Conservation (phyloP, 1,140 invertebrate species). For the Condylostylus longicornis region DNA sequence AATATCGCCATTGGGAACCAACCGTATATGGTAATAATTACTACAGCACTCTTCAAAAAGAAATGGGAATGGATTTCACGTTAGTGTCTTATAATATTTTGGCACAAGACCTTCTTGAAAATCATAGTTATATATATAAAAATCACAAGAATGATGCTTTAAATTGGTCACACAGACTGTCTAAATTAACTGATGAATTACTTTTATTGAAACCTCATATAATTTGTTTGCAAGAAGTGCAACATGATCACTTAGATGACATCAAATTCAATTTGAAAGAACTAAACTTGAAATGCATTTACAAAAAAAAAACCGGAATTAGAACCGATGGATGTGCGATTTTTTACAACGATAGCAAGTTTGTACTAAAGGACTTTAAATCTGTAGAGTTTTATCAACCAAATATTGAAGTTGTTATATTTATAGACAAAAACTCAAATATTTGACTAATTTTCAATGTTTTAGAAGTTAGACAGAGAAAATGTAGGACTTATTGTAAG, state of each 20-base stretch:
- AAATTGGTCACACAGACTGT: conserved; percentile 52
- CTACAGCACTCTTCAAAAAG: too few species aligned
- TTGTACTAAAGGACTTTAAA: conserved; percentile 43
- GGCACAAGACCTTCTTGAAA: conserved; percentile 62
- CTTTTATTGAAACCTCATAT: conserved; percentile 55
- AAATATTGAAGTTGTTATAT: conserved; percentile 14
- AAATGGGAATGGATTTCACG: too few species aligned
- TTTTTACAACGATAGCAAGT: conserved; percentile 50
- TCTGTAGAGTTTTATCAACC: conserved; percentile 45
- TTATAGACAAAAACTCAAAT: not conserved
- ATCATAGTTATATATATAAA: conserved; percentile 59
- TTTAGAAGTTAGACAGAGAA: conserved; percentile 56
- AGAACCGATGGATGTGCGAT: conserved; percentile 71
- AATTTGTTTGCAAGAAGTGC: conserved; percentile 45
- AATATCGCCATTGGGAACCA: too few species aligned
- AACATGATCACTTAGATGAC: conserved; percentile 49
- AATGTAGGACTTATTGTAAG: conserved; percentile 76
- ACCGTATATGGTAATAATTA: too few species aligned
- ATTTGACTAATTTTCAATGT: conserved; percentile 9
- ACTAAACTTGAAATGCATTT: conserved; percentile 42
- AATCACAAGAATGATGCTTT: conserved; percentile 42
- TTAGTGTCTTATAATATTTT: conserved; percentile 73
- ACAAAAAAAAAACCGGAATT: conserved; percentile 55
- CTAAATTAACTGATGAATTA: conserved; percentile 56
- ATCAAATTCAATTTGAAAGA: conserved; percentile 12